Base-by-base conservation (phyloP, 2,888 invertebrate genomes). In the Clanis bilineata region DNA sequence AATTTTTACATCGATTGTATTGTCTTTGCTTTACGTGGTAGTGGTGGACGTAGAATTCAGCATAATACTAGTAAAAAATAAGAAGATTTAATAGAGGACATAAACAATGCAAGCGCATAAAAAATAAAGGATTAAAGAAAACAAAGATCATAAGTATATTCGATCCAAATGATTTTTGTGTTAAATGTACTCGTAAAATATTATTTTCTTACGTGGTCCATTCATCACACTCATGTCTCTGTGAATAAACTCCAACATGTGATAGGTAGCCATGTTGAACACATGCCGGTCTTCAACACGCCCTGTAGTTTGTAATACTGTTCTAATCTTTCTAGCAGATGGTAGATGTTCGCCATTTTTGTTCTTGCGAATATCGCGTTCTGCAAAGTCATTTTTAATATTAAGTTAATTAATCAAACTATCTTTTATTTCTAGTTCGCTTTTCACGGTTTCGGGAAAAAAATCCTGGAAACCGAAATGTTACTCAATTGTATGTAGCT, bases 291-390 rank as follows among this genome's bases (percentile, higher is more conserved):
- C 83, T 45, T 70, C 79, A 15, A 85, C 82, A 3, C 85, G 74
- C 0, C 86, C 85, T 1, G 82, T 82, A 3, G 79, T 71, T 66
- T 83, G 82, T 9, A 88, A 68, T 25, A 66, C 66, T 12, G 83
- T 86, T 21, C 87, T 77, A 15, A 88, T 82, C 62, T 71, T 73
- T 47, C 87, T 74, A 7, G 88, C 85, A 7, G 85, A 85, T 0
- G 87, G 87, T 1, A 88, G 65, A 0, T 73, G 71, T 5, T 70
- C 45, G 1, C 83, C 82, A 45, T 77, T 70, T 57, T 71, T 80
- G 65, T 76, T 71, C 59, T 60, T 73, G 12, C 84, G 80, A 15
- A 85, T 77, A 47, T 62, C 68, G 32, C 69, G 72, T 62, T 77
- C 82, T 83, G 67, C 6, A 66, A 64, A 38, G 21, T 38, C n/a